These are phyloP conservation scores for Lamellibrachia satsuma DNA, from an alignment of 2,888 invertebrate species.

Conservation along the genomic window DNA sequence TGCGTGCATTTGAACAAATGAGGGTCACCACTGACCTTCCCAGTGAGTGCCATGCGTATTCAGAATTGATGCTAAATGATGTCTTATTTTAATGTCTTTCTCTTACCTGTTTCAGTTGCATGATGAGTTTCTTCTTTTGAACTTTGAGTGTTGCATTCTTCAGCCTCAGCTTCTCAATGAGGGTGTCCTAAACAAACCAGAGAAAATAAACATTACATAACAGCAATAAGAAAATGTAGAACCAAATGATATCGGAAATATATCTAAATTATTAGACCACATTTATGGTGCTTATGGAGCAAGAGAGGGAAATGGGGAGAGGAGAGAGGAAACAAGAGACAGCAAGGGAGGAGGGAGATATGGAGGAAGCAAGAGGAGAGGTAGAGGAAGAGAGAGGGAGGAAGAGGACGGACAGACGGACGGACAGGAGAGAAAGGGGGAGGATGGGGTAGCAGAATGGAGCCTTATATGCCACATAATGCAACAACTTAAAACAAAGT, in stretches of 20 bases:
- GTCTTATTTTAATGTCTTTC: background rate
- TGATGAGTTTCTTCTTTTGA: slow-evolving; percentile 63
- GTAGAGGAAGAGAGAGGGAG: background rate
- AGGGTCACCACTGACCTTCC: too few relatives aligned
- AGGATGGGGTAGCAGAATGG: background rate
- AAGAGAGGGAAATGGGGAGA: background rate
- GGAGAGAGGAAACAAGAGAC: background rate
- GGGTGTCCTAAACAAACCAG: slow-evolving; percentile 55
- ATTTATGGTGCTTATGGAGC: background rate
- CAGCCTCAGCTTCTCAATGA: slow-evolving; percentile 63
- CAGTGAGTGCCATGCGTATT: too few relatives aligned
- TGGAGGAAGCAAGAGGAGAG: background rate
- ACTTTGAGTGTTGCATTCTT: slow-evolving; percentile 65
- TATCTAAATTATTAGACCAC: too few relatives aligned
- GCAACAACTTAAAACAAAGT: slow-evolving; percentile 13
- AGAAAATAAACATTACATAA: background rate
- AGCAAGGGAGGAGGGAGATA: background rate
- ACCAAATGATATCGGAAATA: background rate
- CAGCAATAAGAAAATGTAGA: background rate
- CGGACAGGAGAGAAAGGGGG: too few relatives aligned
- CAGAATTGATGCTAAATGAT: too few relatives aligned
- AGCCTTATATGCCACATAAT: too few relatives aligned
- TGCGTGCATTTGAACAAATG: too few relatives aligned
- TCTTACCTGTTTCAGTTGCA: slow-evolving; percentile 64
- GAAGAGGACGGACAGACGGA: background rate